These are phyloP conservation scores for Timema cristinae DNA, from an alignment of 2,888 invertebrate genomes.

Conservation along the genomic window DNA sequence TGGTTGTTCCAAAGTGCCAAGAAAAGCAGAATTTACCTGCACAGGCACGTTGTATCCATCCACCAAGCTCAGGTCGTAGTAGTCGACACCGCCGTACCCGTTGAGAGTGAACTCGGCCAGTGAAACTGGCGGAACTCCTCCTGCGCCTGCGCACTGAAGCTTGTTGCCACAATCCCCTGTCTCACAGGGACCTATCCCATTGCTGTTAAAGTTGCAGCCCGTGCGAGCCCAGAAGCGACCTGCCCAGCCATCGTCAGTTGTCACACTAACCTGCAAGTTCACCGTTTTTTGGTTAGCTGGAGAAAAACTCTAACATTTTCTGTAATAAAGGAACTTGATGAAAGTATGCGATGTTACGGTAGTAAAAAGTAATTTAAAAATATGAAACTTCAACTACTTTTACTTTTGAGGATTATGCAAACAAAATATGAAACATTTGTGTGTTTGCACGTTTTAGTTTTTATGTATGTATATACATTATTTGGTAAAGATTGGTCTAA, in stretches of 20 bases:
- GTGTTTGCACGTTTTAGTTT: no score
- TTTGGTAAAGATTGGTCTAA: no score
- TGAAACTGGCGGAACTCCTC: conserved; percentile 45
- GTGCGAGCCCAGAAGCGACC: conserved; percentile 30
- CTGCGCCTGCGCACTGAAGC: conserved; percentile 46
- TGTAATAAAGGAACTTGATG: no score
- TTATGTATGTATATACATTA: no score
- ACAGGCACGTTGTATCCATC: conserved; percentile 49
- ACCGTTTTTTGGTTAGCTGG: neutral
- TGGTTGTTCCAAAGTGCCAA: neutral
- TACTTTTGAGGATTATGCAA: no score
- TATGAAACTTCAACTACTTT: no score
- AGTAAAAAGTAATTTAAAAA: no score
- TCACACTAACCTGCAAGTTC: conserved; percentile 11
- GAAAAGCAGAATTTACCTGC: conserved; percentile 33
- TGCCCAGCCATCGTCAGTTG: conserved; percentile 23
- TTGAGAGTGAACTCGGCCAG: conserved; percentile 47
- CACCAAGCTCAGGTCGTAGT: conserved; percentile 50
- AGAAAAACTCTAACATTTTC: no score
- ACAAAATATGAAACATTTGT: no score
- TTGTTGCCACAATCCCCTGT: conserved; percentile 46
- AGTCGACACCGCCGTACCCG: conserved; percentile 44
- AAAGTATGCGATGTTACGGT: no score
- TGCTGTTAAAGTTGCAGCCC: conserved; percentile 31
- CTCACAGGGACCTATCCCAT: conserved; percentile 39